Conservation (phyloP, 2,888 invertebrate genomes). For the Danaus chrysippus region DNA sequence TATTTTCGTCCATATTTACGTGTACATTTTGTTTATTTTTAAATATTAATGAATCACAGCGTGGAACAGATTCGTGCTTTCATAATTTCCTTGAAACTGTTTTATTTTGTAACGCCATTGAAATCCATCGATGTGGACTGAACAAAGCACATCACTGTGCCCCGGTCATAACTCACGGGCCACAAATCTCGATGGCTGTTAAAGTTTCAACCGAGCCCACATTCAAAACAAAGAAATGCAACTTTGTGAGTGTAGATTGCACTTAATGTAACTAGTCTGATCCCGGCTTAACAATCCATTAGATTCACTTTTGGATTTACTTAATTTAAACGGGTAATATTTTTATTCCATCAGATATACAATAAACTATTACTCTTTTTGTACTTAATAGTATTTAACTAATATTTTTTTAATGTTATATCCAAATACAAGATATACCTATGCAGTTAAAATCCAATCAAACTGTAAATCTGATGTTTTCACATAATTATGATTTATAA, state of each 20-base stretch:
- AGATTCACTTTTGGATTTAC: slow-evolving; percentile 1
- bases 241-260: slow-evolving; percentile 41
- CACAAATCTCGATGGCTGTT: slow-evolving; percentile 68
- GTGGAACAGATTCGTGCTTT: slow-evolving; percentile 2
- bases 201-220: slow-evolving; percentile 54
- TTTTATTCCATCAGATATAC: neutral
- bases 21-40: neutral
- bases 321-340: neutral
- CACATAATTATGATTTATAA: too few relatives aligned
- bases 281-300: slow-evolving; percentile 9
- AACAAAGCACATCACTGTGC: slow-evolving; percentile 43
- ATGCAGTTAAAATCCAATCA: too few relatives aligned
- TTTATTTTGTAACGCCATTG: slow-evolving; percentile 11
- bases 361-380: neutral
- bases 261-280: slow-evolving; percentile 12
- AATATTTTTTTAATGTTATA: too few relatives aligned
- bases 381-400: too few relatives aligned
- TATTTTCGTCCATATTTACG: neutral
- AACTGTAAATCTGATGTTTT: too few relatives aligned
- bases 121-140: slow-evolving; percentile 40
- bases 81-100: slow-evolving; percentile 14
- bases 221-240: slow-evolving; percentile 51
- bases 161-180: slow-evolving; percentile 61
- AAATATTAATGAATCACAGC: slow-evolving; percentile 5
- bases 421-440: too few relatives aligned